These are phyloP conservation scores for Apteryx mantelli DNA, from an alignment of 2,113 vertebrate species.

Conservation along the genomic window DNA sequence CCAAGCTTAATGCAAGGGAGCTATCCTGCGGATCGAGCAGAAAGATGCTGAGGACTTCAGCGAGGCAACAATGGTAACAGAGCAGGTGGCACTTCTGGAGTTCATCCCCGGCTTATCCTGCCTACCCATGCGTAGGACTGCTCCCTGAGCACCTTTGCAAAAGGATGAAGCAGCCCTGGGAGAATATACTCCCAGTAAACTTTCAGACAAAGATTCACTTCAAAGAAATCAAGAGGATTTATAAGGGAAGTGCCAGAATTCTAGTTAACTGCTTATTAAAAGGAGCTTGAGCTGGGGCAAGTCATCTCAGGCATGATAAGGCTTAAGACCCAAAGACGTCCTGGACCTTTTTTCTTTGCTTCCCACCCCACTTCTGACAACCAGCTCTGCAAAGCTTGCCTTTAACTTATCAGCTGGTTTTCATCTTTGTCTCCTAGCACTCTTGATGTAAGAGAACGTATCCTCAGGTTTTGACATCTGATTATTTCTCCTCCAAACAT, in stretches of 20 bases:
- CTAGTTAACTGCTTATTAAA: neutral
- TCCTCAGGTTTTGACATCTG: neutral
- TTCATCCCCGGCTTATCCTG: neutral
- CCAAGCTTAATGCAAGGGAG: neutral
- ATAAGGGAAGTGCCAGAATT: neutral
- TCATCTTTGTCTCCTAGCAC: neutral
- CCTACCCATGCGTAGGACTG: rapidly evolving
- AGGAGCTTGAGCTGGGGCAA: neutral
- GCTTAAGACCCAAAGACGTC: neutral
- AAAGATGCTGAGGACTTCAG: neutral
- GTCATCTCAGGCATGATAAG: neutral
- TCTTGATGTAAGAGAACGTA: neutral
- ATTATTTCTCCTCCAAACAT: neutral
- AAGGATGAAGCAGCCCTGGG: neutral
- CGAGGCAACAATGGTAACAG: neutral
- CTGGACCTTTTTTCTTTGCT: neutral
- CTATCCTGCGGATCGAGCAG: neutral
- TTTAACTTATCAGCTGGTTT: neutral
- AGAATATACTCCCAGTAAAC: rapidly evolving
- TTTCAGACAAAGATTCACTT: neutral
- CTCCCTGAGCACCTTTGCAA: rapidly evolving
- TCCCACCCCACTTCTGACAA: neutral
- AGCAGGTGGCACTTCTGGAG: neutral
- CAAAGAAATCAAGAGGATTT: neutral
- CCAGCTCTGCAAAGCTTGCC: neutral